phyloP scores from a whole-genome alignment of 2,797 vertebrate genomes.

The Sebastes steindachneri region DNA sequence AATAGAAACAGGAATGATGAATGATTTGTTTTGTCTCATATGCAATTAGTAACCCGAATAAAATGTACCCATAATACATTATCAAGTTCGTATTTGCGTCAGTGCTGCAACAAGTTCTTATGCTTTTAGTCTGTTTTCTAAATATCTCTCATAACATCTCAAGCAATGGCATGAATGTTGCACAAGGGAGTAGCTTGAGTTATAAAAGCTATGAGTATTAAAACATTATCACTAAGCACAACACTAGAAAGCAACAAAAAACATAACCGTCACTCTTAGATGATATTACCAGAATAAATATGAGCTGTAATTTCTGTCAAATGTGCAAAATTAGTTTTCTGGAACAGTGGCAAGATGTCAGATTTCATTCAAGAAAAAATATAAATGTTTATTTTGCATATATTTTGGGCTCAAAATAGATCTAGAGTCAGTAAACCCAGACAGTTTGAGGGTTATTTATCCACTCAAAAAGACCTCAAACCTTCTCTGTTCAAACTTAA shows the following conservation, averaged over 20 bases:
- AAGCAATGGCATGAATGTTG: not conserved
- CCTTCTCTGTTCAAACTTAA: not conserved
- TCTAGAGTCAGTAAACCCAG: not conserved
- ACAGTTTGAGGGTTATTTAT: not conserved
- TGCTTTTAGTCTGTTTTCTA: fast-evolving
- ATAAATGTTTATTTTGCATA: not conserved
- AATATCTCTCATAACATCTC: not conserved
- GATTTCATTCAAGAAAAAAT: not conserved
- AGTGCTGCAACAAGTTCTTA: not conserved
- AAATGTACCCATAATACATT: not conserved
- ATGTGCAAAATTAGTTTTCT: not conserved
- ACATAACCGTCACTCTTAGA: not conserved
- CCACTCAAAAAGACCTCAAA: not conserved
- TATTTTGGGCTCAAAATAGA: not conserved
- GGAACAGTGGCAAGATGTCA: not conserved
- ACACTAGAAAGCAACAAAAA: not conserved
- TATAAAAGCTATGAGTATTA: not conserved
- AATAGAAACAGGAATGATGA: not conserved
- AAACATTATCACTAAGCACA: not conserved
- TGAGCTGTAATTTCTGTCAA: not conserved
- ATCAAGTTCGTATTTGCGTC: not conserved
- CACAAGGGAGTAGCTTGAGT: too few relatives aligned
- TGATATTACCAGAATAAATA: not conserved
- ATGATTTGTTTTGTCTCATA: not conserved
- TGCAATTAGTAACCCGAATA: not conserved